Evolutionary conservation across 2,888 invertebrate genomes (phyloP).

Genomic region (Neoascia interrupta): DNA sequence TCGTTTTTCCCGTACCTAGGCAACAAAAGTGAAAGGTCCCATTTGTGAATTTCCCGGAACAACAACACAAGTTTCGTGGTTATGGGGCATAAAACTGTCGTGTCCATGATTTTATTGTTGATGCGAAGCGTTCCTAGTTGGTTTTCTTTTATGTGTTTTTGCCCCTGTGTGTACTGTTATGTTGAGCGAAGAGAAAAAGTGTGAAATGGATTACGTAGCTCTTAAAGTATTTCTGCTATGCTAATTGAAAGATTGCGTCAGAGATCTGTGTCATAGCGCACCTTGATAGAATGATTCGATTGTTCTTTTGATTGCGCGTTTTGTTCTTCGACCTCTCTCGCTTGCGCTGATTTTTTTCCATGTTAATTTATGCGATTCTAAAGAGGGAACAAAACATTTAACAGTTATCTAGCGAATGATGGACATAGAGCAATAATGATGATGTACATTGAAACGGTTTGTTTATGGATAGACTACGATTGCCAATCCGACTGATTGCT

Average conservation of each 20-base stretch:
- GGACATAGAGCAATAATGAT: conserved; percentile 36
- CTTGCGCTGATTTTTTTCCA: conserved; percentile 1
- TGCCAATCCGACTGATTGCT: conserved; percentile 49
- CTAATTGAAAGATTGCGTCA: conserved; percentile 64
- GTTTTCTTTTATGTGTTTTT: background rate
- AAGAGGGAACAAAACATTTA: conserved; percentile 13
- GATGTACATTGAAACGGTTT: conserved; percentile 52
- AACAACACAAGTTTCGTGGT: background rate
- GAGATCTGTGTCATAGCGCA: conserved; percentile 65
- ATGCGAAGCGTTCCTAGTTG: background rate
- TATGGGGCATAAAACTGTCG: background rate
- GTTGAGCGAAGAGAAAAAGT: conserved; percentile 17
- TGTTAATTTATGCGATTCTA: conserved; percentile 41
- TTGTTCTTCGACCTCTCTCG: conserved; percentile 43
- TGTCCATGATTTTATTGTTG: conserved; percentile 10
- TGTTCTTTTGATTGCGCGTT: conserved; percentile 24
- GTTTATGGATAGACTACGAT: conserved; percentile 59
- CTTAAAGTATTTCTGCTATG: conserved; percentile 53
- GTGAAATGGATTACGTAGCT: conserved; percentile 58
- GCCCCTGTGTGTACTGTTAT: conserved; percentile 35
- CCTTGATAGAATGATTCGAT: conserved; percentile 24
- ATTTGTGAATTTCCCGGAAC: conserved; percentile 56
- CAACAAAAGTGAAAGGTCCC: conserved; percentile 64
- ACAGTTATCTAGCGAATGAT: conserved; percentile 48
- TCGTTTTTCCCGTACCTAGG: background rate